Base-by-base conservation (phyloP, 2,797 vertebrate genomes). In the Acanthurus tractus region DNA sequence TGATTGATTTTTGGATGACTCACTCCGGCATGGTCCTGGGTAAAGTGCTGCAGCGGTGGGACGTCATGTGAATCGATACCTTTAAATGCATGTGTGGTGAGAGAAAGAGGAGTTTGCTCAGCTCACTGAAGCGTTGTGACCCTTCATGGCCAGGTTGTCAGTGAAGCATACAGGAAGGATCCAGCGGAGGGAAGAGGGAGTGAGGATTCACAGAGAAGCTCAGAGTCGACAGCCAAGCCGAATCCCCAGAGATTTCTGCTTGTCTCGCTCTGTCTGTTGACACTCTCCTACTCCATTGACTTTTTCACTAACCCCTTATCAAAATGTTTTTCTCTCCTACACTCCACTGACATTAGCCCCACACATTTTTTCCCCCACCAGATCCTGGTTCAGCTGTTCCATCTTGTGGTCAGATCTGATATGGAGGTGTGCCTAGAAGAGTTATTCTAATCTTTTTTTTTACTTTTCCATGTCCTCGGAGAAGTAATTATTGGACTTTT, bases 311-410 rank as follows among this genome's bases (percentile, higher is more conserved):
- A 94, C 90, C 91, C 86, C 86, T 91, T 88, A 90, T 90, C 88
- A 90, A 92, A 90, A 92, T 93, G 92, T 93, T 94, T 91, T 92
- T 79, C 78, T 90, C 92, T 91, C 88, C 88, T 91, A 92, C 92
- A 92, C 91, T 90, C 71, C 78, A 74, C 53, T 68, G 79, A 82
- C 79, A 84, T 63, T 46, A 70, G 70, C 54, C 78, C 62, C 63
- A 20, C 67, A 50, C 63, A 46, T 15, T 17, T n/a, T 6, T n/a
- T 11, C 36, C 38, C 65, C 46, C 6, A 62, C 22, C 17, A 29
- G 70, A 86, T 83, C 40, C 72, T 80, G 83, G 89, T 84, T 76
- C 77, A 87, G 79, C 58, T 89, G 73, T 89, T 88, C 92, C 93
- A 89, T 88, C 92, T 92, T 82, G 91, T 94, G 93, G 92, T 81